Evolutionary conservation across 2,888 invertebrate genomes (phyloP), one percentile per base, ranked within the genome.

Genomic region (Halictus quadricinctus): DNA sequence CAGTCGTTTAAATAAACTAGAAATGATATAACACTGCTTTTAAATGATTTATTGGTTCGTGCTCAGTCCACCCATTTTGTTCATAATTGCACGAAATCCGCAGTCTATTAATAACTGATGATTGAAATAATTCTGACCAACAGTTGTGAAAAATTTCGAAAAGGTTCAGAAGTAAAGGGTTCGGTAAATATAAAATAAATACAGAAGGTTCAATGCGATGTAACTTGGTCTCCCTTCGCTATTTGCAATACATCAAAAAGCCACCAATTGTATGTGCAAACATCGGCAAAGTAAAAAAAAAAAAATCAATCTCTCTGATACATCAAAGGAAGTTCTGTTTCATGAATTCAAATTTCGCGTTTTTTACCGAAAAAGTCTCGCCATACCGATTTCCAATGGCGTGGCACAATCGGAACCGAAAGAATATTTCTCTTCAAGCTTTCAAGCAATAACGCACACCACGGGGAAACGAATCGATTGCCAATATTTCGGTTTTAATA

Each of bases 381-480:
- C 18, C 18, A 66, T 69, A 43, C 54, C 81, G 64, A 66, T 72
- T 64, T 80, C 50, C 50, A 73, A 80, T 72, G 58, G 58, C 72
- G 29, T 7, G 8, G 43, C 25, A 18, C 29, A 66, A 81, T 73
- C 36, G 46, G 46, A 73, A 54, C 72, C 46, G 60, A 46, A 18
- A 46, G 29, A 81, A 73, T 73, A 81, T 69, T 64, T 54, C 46
- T 64, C 43, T 81, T 73, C 43, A 50, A 80, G 50, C 29, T 29
- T 69, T 73, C 36, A 25, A 46, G 58, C 69, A 74, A 48, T 73
- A 74, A 69, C 50, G 69, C 70, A 81, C 46, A 46, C 21, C 29
- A 18, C 58, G 12, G 21, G 58, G 48, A 54, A 60, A 70, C 58
- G 12, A 81, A 82, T 74, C 74, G 81, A 73, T 81, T 80, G 46